A percentile compares a stretch with the other conserved stretches of the same genome.
Conservation (phyloP, 2,888 invertebrate species). For the Alloscopus bannaensis region DNA sequence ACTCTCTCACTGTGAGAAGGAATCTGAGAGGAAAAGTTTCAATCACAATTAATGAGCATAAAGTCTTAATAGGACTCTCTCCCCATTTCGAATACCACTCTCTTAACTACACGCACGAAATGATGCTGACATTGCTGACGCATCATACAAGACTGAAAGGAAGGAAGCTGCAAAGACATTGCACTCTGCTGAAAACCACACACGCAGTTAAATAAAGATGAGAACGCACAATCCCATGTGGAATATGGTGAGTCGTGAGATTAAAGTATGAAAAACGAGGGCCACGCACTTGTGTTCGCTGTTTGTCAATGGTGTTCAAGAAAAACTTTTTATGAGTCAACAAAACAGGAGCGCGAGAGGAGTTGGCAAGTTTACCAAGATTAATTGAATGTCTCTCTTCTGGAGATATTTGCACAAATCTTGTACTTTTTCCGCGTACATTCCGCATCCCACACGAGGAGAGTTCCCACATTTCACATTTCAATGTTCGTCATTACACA, state of each 20-base stretch:
- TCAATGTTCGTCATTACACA: slow-evolving; percentile 34
- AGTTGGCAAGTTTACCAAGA: slow-evolving; percentile 53
- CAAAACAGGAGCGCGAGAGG: too few species aligned
- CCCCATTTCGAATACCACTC: slow-evolving; percentile 17
- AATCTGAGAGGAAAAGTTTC: slow-evolving; percentile 18
- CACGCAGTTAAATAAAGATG: slow-evolving; percentile 40
- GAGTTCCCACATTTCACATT: too few species aligned
- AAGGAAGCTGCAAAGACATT: slow-evolving; percentile 29
- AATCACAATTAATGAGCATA: slow-evolving; percentile 52
- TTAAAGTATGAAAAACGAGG: not conserved
- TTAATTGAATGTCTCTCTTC: slow-evolving; percentile 41
- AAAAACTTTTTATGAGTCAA: too few species aligned
- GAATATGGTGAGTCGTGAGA: slow-evolving; percentile 11
- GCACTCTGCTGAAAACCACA: slow-evolving; percentile 34
- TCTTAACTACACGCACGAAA: not conserved
- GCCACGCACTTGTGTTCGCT: slow-evolving; percentile 32
- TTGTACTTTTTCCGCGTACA: slow-evolving; percentile 4
- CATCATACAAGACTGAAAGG: slow-evolving; percentile 18
- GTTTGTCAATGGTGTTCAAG: slow-evolving; percentile 43
- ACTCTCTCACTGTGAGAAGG: not conserved
- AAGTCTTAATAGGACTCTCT: slow-evolving; percentile 37
- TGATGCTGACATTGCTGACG: not conserved
- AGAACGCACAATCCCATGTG: slow-evolving; percentile 22
- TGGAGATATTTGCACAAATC: slow-evolving; percentile 52
- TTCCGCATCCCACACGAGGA: too few species aligned